These are phyloP conservation scores for Microctenopoma stevenorrisi DNA, from an alignment of 2,797 vertebrate species.

Conservation along the genomic window DNA sequence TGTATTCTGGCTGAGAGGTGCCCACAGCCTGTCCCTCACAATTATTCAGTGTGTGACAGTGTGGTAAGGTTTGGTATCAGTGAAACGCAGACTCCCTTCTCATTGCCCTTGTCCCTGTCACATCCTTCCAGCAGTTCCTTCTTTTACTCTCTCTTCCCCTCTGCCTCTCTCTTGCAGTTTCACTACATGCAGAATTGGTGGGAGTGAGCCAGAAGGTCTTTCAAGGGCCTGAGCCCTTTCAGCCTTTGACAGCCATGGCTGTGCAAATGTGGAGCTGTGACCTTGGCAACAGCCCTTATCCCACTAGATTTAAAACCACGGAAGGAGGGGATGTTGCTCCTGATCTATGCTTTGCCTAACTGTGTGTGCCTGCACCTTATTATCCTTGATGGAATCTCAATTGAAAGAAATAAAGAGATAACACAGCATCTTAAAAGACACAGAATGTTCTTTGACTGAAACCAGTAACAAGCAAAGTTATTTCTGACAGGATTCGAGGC, in stretches of 20 bases:
- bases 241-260: constrained; percentile 80
- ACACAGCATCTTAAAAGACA: constrained; percentile 44
- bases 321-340: constrained; percentile 55
- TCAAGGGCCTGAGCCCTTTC: constrained; percentile 78
- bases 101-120: constrained; percentile 55
- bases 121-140: constrained; percentile 46
- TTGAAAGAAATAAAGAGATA: constrained; percentile 39
- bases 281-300: constrained; percentile 73
- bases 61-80: constrained; percentile 74
- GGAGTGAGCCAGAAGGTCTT: constrained; percentile 78
- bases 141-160: constrained; percentile 13
- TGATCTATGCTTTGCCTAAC: constrained; percentile 15
- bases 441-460: constrained; percentile 35
- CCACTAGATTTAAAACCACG: constrained; percentile 61
- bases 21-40: constrained; percentile 71
- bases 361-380: constrained; percentile 19
- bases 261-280: constrained; percentile 76
- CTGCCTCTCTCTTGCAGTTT: constrained; percentile 60
- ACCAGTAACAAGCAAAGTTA: not conserved
- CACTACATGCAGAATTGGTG: constrained; percentile 69
- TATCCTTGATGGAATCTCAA: constrained; percentile 41
- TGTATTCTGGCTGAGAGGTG: constrained; percentile 67
- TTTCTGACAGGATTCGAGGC: not conserved
- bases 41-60: constrained; percentile 72
- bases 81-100: constrained; percentile 71